phyloP scores from a whole-genome alignment of 2,888 invertebrate genomes.

The Mechanitis mazaeus region DNA sequence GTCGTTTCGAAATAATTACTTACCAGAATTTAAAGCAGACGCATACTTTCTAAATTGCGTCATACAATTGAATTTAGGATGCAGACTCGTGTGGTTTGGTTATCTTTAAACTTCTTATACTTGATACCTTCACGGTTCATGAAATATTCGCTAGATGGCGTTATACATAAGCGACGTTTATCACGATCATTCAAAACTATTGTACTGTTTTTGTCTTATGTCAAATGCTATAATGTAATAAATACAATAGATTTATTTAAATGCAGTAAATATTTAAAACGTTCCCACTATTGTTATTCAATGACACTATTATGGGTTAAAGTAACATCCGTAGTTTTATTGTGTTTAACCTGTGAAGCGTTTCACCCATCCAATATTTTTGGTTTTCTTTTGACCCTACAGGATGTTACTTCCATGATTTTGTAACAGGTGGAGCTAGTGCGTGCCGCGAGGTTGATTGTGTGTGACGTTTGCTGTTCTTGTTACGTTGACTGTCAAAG shows the following conservation, averaged over 20 bases:
- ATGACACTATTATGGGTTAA: conserved; percentile 40
- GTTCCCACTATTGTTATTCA: conserved; percentile 43
- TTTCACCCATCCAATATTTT: conserved; percentile 62
- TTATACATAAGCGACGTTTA: conserved; percentile 11
- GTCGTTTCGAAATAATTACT: conserved; percentile 34
- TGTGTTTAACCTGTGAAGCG: conserved; percentile 59
- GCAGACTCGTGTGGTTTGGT: conserved; percentile 26
- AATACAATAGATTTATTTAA: not conserved
- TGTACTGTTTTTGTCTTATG: not conserved
- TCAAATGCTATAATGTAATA: not conserved
- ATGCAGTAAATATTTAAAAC: not conserved
- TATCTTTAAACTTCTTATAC: conserved; percentile 15
- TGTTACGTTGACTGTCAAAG: conserved; percentile 55
- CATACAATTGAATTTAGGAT: conserved; percentile 60
- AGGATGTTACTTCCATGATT: conserved; percentile 51
- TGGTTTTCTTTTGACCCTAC: conserved; percentile 56
- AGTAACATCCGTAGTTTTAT: conserved; percentile 55
- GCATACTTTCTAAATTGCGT: conserved; percentile 70
- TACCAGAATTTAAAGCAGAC: conserved; percentile 60
- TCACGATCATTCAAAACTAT: too few species aligned
- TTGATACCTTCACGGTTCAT: conserved; percentile 20
- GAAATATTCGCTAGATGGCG: conserved; percentile 45
- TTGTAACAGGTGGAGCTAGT: conserved; percentile 68
- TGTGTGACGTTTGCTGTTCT: conserved; percentile 62
- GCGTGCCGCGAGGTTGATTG: conserved; percentile 47